These are phyloP conservation scores for Drosophila jambulina DNA, from an alignment of 1,140 invertebrate species.

Conservation along the genomic window DNA sequence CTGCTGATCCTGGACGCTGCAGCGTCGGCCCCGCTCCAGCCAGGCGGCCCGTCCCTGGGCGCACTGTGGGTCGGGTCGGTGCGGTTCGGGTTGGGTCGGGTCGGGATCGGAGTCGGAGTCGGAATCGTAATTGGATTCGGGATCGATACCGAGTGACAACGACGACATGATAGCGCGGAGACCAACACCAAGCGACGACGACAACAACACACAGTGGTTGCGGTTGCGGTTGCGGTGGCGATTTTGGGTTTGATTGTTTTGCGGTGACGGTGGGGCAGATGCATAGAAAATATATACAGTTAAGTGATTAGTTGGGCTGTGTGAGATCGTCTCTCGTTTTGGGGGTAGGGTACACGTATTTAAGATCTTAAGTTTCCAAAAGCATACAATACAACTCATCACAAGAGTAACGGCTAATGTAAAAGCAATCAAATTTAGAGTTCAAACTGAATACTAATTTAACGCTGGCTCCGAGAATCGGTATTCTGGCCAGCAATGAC, in stretches of 20 bases:
- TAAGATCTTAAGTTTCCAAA: slow-evolving; percentile 36
- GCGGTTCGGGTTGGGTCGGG: slow-evolving; percentile 4
- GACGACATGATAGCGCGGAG: slow-evolving; percentile 63
- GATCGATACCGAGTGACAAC: slow-evolving; percentile 51
- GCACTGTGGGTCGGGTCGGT: slow-evolving; percentile 85
- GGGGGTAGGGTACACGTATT: slow-evolving; percentile 45
- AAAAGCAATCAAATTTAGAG: slow-evolving; percentile 75
- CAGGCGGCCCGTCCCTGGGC: slow-evolving; percentile 92
- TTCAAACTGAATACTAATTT: slow-evolving; percentile 58
- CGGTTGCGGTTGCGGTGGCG: slow-evolving; percentile 43
- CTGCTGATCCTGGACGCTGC: slow-evolving; percentile 88
- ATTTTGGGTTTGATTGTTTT: slow-evolving; percentile 50
- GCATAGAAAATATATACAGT: slow-evolving; percentile 83
- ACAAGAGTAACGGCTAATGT: slow-evolving; percentile 75
- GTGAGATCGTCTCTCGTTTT: slow-evolving; percentile 65
- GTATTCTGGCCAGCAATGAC: slow-evolving; percentile 65
- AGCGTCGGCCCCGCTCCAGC: slow-evolving; percentile 89
- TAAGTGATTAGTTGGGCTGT: slow-evolving; percentile 75
- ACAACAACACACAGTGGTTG: slow-evolving; percentile 61
- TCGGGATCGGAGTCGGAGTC: slow-evolving; percentile 5
- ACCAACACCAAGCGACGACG: slow-evolving; percentile 63
- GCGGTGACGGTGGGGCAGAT: slow-evolving; percentile 70
- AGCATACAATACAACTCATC: slow-evolving; percentile 81
- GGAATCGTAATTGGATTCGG: slow-evolving; percentile 4
- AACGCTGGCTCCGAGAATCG: slow-evolving; percentile 12